These are phyloP conservation scores for Ypsolopha scabrella DNA, from an alignment of 2,888 invertebrate species.

Conservation along the genomic window DNA sequence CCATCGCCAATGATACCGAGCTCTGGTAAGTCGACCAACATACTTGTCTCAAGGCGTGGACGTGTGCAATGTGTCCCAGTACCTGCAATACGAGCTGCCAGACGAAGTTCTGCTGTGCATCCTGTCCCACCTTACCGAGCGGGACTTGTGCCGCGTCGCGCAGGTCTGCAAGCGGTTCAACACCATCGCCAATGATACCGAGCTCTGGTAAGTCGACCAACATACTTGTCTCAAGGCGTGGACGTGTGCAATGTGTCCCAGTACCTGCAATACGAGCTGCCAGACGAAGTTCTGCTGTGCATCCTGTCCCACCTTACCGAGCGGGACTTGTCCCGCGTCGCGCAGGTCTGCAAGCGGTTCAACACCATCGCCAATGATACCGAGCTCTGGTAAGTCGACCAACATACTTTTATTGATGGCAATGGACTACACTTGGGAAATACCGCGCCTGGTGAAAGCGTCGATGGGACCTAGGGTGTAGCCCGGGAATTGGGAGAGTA, in stretches of 20 bases:
- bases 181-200: conserved; percentile 89
- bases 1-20: conserved; percentile 90
- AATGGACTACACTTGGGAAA: too few species aligned
- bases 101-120: conserved; percentile 97
- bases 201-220: too few species aligned
- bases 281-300: conserved; percentile 95
- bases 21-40: too few species aligned
- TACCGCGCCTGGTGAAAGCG: too few species aligned
- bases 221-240: conserved; percentile 63
- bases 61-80: conserved; percentile 75
- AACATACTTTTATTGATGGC: too few species aligned
- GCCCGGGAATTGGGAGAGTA: too few species aligned
- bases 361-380: conserved; percentile 91
- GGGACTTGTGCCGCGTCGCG: conserved; percentile 93
- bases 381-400: conserved; percentile 79
- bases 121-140: conserved; percentile 94
- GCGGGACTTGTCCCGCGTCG: conserved; percentile 92
- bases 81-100: conserved; percentile 93
- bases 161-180: conserved; percentile 97
- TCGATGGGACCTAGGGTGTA: too few species aligned
- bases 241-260: conserved; percentile 73
- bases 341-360: conserved; percentile 96
- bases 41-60: conserved; percentile 65
- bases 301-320: conserved; percentile 97
- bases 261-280: conserved; percentile 93